Conservation (phyloP, 2,888 invertebrate species). For the Pyrrhosoma nymphula region DNA sequence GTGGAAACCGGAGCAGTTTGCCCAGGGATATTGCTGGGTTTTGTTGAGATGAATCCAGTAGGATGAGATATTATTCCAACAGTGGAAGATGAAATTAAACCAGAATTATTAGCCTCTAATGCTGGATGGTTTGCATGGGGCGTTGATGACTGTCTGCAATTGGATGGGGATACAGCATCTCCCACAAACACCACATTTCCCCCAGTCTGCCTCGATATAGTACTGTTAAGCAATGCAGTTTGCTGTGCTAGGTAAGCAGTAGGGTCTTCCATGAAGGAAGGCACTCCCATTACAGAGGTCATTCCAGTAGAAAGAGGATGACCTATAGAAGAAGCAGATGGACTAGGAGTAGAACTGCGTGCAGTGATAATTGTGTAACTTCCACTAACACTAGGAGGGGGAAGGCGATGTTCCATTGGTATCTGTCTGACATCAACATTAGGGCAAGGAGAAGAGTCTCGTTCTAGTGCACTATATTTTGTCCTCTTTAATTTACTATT, state of each 20-base stretch:
- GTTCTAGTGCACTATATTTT: conserved; percentile 72
- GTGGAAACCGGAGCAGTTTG: conserved; percentile 23
- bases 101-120: conserved; percentile 50
- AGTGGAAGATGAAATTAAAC: conserved; percentile 50
- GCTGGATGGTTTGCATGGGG: not conserved
- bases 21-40: not conserved
- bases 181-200: conserved; percentile 61
- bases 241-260: conserved; percentile 95
- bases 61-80: conserved; percentile 41
- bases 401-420: conserved; percentile 77
- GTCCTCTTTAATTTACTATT: conserved; percentile 75
- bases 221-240: conserved; percentile 91
- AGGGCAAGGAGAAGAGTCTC: conserved; percentile 79
- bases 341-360: conserved; percentile 75
- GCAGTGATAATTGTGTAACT: conserved; percentile 76
- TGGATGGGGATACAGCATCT: conserved; percentile 5
- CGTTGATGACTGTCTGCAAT: conserved; percentile 30
- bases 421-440: conserved; percentile 82
- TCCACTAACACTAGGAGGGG: conserved; percentile 75
- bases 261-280: conserved; percentile 95
- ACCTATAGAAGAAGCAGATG: not conserved
- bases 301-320: conserved; percentile 43
- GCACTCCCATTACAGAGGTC: conserved; percentile 75
- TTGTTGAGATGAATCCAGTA: conserved; percentile 26
- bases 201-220: conserved; percentile 85